A percentile compares a stretch with the other conserved stretches of the same genome.
Evolutionary conservation across 2,113 vertebrate species (phyloP).

Genomic region (Prolemur simus): DNA sequence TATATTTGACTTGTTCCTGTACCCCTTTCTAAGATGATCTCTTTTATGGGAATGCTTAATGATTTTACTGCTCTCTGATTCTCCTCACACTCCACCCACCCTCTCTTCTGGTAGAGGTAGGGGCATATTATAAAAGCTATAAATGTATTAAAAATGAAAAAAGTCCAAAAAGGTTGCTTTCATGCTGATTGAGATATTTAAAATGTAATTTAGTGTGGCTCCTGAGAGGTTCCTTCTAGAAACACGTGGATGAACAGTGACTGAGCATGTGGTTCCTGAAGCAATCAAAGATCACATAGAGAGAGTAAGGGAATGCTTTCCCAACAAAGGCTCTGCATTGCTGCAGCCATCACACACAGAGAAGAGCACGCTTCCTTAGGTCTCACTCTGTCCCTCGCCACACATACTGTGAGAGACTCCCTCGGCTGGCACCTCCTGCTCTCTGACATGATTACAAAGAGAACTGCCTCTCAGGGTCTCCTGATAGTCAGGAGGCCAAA

Average conservation of each 20-base stretch:
- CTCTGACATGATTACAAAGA: not conserved
- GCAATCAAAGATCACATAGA: not conserved
- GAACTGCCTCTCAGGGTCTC: not conserved
- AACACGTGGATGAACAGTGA: not conserved
- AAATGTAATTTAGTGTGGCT: not conserved
- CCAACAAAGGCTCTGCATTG: not conserved
- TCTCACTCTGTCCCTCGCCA: not conserved
- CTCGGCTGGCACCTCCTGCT: not conserved
- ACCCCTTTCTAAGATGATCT: not conserved
- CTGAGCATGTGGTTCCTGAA: not conserved
- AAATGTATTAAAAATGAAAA: not conserved
- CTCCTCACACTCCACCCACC: not conserved
- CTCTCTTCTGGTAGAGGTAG: not conserved
- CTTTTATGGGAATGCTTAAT: not conserved
- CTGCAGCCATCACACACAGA: not conserved
- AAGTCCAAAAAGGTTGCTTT: not conserved
- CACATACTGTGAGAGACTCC: not conserved
- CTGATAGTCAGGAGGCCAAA: not conserved
- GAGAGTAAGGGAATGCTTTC: no score
- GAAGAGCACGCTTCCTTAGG: not conserved
- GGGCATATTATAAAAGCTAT: not conserved
- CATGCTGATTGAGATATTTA: not conserved
- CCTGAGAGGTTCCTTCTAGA: not conserved
- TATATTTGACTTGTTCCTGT: not conserved
- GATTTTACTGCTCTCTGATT: not conserved